A percentile compares a stretch with the other conserved stretches of the same genome.
Conservation (phyloP, 2,797 vertebrate genomes). For the Clamator glandarius region DNA sequence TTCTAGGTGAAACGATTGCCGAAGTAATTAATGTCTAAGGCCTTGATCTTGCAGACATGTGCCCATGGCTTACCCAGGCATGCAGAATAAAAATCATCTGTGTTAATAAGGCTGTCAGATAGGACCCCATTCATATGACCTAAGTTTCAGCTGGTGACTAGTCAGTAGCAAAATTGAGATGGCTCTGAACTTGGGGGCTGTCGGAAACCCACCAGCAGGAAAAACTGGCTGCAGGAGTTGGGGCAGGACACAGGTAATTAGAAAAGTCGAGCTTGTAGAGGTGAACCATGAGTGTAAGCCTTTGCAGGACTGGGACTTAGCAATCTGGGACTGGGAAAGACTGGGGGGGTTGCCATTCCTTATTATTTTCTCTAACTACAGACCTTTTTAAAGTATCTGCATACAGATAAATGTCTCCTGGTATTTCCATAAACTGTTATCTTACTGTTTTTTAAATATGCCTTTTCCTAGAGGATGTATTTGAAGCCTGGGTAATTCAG, state of each 20-base stretch:
- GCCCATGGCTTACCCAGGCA: conserved; percentile 62
- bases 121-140: background rate
- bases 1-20: conserved; percentile 58
- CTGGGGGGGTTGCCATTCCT: background rate
- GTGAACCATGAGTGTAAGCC: background rate
- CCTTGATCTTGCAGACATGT: conserved; percentile 51
- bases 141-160: conserved; percentile 1
- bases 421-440: background rate
- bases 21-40: conserved; percentile 61
- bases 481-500: background rate
- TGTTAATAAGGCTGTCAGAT: conserved; percentile 65
- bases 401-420: background rate
- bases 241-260: background rate
- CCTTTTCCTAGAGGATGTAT: background rate
- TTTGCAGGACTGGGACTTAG: background rate
- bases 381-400: background rate
- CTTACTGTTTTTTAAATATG: background rate
- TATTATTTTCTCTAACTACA: background rate
- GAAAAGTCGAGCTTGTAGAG: background rate
- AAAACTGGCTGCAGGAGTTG: background rate
- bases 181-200: background rate
- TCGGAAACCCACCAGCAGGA: background rate
- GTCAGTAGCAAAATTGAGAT: background rate
- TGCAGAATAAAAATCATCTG: conserved; percentile 44
- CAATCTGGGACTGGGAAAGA: background rate